These are phyloP conservation scores for Chauna torquata DNA, from an alignment of 2,113 vertebrate genomes.

Conservation along the genomic window DNA sequence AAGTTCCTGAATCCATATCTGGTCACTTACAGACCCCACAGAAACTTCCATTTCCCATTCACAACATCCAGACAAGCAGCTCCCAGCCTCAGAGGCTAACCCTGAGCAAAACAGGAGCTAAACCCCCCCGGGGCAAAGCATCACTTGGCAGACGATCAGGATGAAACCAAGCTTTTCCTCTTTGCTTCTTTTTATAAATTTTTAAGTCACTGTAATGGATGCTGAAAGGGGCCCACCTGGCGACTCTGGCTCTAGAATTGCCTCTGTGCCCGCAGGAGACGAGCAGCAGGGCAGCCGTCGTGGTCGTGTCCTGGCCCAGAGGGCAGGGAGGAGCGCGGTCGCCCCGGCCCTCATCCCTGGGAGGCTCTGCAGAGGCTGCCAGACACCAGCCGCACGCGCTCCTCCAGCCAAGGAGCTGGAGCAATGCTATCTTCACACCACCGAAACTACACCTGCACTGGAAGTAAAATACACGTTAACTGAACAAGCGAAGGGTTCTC, in stretches of 20 bases:
- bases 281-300: neutral
- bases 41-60: neutral
- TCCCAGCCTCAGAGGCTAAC: neutral
- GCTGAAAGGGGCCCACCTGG: neutral
- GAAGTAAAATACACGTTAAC: neutral
- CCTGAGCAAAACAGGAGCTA: neutral
- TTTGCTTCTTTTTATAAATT: neutral
- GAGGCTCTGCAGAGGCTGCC: neutral
- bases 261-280: neutral
- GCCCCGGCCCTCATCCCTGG: neutral
- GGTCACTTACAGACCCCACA: neutral
- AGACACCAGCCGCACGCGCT: fast-evolving
- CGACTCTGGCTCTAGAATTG: neutral
- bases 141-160: neutral
- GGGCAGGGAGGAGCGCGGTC: neutral
- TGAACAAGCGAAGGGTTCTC: neutral
- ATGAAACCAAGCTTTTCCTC: neutral
- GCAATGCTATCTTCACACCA: neutral
- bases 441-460: neutral
- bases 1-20: neutral
- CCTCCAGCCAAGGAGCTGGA: neutral
- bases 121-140: neutral
- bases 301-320: neutral
- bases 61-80: neutral
- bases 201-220: neutral